Evolutionary conservation across 1,140 invertebrate species (phyloP).

Genomic region (Brachionus koreanus): DNA sequence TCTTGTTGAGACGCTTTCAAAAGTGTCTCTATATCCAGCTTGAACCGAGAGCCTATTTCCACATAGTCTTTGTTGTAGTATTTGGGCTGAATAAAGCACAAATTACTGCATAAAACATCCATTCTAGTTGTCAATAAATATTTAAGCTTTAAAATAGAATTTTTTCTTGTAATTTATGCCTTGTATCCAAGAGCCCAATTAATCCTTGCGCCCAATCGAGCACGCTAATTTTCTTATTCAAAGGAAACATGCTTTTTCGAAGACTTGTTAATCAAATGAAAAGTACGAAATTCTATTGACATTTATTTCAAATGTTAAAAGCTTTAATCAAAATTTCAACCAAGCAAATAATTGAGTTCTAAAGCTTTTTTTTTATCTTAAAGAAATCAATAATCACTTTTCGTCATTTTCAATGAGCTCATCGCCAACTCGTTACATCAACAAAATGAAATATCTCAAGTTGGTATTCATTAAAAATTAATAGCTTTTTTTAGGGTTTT

Average conservation of each 20-base stretch:
- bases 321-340: slow-evolving; percentile 15
- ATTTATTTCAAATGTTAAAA: background rate
- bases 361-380: background rate
- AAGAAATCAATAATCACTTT: slow-evolving; percentile 26
- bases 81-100: slow-evolving; percentile 6
- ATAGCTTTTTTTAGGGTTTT: background rate
- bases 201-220: background rate
- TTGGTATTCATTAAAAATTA: background rate
- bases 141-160: background rate
- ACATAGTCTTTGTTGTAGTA: slow-evolving; percentile 15
- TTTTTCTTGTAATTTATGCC: background rate
- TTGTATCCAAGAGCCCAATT: background rate
- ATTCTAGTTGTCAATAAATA: slow-evolving; percentile 3
- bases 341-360: slow-evolving; percentile 16
- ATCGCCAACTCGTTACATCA: slow-evolving; percentile 7
- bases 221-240: background rate
- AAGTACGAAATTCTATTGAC: background rate
- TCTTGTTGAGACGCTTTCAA: background rate
- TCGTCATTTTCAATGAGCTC: slow-evolving; percentile 27
- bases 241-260: background rate
- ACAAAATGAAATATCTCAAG: slow-evolving; percentile 38
- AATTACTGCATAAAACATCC: background rate
- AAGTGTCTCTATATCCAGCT: background rate
- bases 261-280: background rate
- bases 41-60: background rate